Evolutionary conservation across 92 coral and sea anemone genomes (phyloP), one percentile per base, ranked within the genome.

Genomic region (Diadumene lineata): DNA sequence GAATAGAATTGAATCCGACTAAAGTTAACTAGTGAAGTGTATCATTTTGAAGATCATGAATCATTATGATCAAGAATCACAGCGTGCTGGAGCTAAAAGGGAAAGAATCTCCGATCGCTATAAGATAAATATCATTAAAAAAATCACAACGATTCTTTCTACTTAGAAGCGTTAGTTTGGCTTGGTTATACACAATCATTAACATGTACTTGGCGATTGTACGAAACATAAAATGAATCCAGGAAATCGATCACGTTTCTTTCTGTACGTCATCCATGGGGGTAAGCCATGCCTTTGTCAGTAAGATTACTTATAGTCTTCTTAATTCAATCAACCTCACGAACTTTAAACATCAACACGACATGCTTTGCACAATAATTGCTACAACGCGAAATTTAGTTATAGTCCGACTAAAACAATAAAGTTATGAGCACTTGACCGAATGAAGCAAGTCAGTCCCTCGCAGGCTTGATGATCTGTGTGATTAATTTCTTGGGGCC

Each of bases 401-500:
- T n/a, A n/a, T n/a, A n/a, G n/a, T n/a, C n/a, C n/a, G n/a, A n/a
- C n/a, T n/a, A 44, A 44, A 44, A 82, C 77, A 68, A 63, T 19
- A 56, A 56, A 60, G 60, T 56, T 38, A 31, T 62, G 43, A 60
- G 44, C 69, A 27, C 46, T 65, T 33, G 70, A 55, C 56, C 71
- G 32, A 32, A 63, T 60, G n/a, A n/a, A n/a, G n/a, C n/a, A n/a
- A n/a, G n/a, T 60, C 38, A 34, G 44, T 60, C 53, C 55, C 73
- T 60, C 78, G 56, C 44, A 65, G 50, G 78, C 50, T 46, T 56
- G 57, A 34, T 34, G 6, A 76, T 28, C 56, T 30, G 55, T 75
- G 51, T 76, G 71, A 76, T 76, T 86, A 76, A 86, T 76, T 75
- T 80, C 70, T 60, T 34, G 72, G 31, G 58, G 68, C n/a, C n/a